Percentiles rank a stretch among this genome's conserved stretches.
phyloP scores from a whole-genome alignment of 1,140 invertebrate species.

The Musca vetustissima region DNA sequence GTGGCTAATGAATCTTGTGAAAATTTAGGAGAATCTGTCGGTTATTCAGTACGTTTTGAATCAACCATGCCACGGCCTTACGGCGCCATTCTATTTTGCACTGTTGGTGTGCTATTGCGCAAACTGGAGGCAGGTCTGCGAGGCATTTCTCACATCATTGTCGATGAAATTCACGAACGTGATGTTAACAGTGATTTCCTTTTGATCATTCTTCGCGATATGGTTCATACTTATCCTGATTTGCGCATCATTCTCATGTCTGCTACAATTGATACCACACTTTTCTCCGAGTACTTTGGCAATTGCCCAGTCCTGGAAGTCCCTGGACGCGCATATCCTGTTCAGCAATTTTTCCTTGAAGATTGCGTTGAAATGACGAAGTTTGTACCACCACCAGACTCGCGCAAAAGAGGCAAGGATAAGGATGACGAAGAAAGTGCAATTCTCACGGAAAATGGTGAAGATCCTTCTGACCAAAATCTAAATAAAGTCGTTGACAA shows the following conservation, averaged over 20 bases:
- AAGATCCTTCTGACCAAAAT: slow-evolving; percentile 74
- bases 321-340: slow-evolving; percentile 77
- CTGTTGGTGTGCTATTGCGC: slow-evolving; percentile 87
- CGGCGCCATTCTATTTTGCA: slow-evolving; percentile 92
- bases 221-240: slow-evolving; percentile 87
- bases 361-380: slow-evolving; percentile 81
- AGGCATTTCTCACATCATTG: slow-evolving; percentile 87
- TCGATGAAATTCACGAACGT: slow-evolving; percentile 97
- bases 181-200: slow-evolving; percentile 97
- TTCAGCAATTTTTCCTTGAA: slow-evolving; percentile 87
- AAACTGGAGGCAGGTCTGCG: slow-evolving; percentile 85
- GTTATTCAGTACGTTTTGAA: slow-evolving; percentile 93
- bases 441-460: slow-evolving; percentile 45
- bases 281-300: slow-evolving; percentile 91
- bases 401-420: slow-evolving; percentile 69
- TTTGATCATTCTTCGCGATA: slow-evolving; percentile 89
- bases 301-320: slow-evolving; percentile 79
- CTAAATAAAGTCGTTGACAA: slow-evolving; percentile 66
- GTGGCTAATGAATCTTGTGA: slow-evolving; percentile 87
- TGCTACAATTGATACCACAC: slow-evolving; percentile 89
- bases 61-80: slow-evolving; percentile 86
- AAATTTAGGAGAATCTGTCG: slow-evolving; percentile 75
- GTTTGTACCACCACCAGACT: slow-evolving; percentile 75
- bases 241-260: slow-evolving; percentile 95
- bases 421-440: slow-evolving; percentile 68